Evolutionary conservation across 2,113 vertebrate genomes (phyloP).

Genomic region (Blennius ocellaris): DNA sequence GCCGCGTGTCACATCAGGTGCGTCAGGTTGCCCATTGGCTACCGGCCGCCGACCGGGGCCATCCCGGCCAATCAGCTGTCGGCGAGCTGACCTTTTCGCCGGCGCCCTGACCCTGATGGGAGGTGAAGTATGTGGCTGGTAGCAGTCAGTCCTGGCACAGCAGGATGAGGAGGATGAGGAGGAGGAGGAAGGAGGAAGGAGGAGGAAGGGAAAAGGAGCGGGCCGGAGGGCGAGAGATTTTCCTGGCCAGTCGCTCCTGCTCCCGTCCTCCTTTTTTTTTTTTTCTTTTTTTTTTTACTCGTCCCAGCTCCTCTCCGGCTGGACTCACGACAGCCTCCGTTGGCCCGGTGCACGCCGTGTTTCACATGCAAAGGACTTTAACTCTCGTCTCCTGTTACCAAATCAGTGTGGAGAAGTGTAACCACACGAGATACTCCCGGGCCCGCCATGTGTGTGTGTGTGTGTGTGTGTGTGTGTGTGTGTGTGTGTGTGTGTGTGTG

Average conservation of each 20-base stretch:
- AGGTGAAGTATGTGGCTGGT: conserved; percentile 82
- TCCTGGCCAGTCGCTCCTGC: conserved; percentile 74
- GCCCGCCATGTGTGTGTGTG: conserved; percentile 15
- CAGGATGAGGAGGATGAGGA: conserved; percentile 54
- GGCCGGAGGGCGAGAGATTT: conserved; percentile 71
- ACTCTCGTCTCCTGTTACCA: conserved; percentile 56
- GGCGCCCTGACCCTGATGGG: conserved; percentile 79
- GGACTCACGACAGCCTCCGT: conserved; percentile 69
- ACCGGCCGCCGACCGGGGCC: conserved; percentile 60
- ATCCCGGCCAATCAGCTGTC: conserved; percentile 77
- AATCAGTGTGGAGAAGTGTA: conserved; percentile 45
- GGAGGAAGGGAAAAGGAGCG: conserved; percentile 56
- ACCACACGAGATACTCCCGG: conserved; percentile 45
- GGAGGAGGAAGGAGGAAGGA: conserved; percentile 54
- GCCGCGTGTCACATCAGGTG: conserved; percentile 80
- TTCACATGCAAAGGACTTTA: conserved; percentile 54
- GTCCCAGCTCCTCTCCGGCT: conserved; percentile 48
- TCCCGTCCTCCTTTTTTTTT: conserved; percentile 59
- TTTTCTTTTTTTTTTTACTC: too few relatives aligned
- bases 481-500: conserved; percentile 19
- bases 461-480: conserved; percentile 8
- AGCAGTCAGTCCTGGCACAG: conserved; percentile 81
- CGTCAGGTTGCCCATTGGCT: conserved; percentile 78
- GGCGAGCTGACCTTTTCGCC: conserved; percentile 78
- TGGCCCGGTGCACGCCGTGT: conserved; percentile 53